phyloP scores from a whole-genome alignment of 2,888 invertebrate species.

The Heliconius aoede region DNA sequence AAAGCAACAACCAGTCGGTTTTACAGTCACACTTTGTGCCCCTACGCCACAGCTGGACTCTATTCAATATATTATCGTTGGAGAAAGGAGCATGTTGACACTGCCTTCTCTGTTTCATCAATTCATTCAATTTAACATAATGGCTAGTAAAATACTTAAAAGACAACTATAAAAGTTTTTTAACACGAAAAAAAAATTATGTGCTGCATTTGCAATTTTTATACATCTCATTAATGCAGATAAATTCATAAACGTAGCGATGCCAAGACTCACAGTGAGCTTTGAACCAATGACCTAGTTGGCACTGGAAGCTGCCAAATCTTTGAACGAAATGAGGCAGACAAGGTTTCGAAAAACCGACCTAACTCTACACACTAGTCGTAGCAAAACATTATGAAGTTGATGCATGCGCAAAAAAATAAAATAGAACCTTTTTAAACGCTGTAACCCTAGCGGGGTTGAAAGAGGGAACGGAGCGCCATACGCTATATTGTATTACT shows the following conservation, averaged over 20 bases:
- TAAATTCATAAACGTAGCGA: slow-evolving; percentile 3
- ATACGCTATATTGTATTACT: no score
- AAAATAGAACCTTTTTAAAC: no score
- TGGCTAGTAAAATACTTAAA: neutral
- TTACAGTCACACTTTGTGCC: no score
- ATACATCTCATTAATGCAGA: neutral
- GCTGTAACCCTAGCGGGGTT: no score
- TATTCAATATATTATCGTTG: no score
- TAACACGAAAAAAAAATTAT: neutral
- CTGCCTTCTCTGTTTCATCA: no score
- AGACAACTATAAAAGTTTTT: neutral
- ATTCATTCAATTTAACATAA: no score
- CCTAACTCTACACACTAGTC: neutral
- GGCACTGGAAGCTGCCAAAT: slow-evolving; percentile 20
- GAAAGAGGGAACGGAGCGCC: no score
- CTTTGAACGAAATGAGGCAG: neutral
- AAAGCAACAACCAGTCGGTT: no score
- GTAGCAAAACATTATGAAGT: neutral
- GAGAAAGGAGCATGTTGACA: no score
- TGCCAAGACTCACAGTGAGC: slow-evolving; percentile 1
- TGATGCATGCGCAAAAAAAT: no score
- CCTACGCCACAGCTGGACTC: no score
- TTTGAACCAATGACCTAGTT: slow-evolving; percentile 16
- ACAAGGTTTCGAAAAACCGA: neutral
- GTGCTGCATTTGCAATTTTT: neutral